These are phyloP conservation scores for Oncopodura yosiiana DNA, from an alignment of 1,140 invertebrate genomes.

Conservation along the genomic window DNA sequence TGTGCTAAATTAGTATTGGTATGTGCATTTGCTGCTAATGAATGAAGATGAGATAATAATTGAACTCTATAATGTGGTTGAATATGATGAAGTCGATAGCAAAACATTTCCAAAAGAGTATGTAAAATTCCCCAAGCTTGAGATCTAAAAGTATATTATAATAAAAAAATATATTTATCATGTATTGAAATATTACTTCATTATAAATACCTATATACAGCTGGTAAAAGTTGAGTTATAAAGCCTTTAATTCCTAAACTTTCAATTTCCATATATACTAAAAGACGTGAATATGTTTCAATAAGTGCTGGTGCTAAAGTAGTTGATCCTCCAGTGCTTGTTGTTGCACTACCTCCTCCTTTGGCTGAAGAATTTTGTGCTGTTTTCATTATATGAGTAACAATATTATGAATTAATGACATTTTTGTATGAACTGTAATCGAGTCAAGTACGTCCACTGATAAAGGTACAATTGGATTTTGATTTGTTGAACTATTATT, in stretches of 20 bases:
- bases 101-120: conserved; percentile 91
- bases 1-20: conserved; percentile 77
- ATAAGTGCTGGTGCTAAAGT: conserved; percentile 80
- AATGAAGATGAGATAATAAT: conserved; percentile 77
- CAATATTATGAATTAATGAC: conserved; percentile 91
- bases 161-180: conserved; percentile 38
- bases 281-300: conserved; percentile 83
- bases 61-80: conserved; percentile 90
- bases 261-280: conserved; percentile 95
- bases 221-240: conserved; percentile 75
- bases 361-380: conserved; percentile 75
- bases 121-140: conserved; percentile 91
- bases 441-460: conserved; percentile 88
- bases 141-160: too few relatives aligned
- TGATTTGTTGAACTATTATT: conserved; percentile 45
- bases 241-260: conserved; percentile 93
- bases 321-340: too few relatives aligned
- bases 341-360: too few relatives aligned
- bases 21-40: conserved; percentile 75
- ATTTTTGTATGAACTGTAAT: conserved; percentile 93
- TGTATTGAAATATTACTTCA: conserved; percentile 37
- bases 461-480: conserved; percentile 69
- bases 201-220: too few relatives aligned
- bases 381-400: conserved; percentile 75
- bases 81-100: conserved; percentile 89